These are phyloP conservation scores for Ctena decussata DNA, from an alignment of 2,888 invertebrate species.

Conservation along the genomic window DNA sequence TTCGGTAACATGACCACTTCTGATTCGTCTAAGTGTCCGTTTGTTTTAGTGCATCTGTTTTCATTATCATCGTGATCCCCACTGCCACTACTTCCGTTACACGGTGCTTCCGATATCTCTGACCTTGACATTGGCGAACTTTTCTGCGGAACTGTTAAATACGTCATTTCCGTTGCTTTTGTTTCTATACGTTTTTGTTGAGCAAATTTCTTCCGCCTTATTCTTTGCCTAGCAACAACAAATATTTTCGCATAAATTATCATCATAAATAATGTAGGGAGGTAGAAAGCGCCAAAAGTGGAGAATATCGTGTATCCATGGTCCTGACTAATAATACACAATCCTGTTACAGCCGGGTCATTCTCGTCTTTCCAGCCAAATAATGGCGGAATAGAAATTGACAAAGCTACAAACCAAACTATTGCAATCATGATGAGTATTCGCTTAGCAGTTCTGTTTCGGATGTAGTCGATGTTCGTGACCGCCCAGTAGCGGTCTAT, in stretches of 20 bases:
- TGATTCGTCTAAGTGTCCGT: slow-evolving; percentile 59
- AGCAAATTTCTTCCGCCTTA: slow-evolving; percentile 88
- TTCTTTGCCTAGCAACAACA: slow-evolving; percentile 95
- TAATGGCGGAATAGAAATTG: slow-evolving; percentile 97
- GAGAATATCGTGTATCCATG: slow-evolving; percentile 96
- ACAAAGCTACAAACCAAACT: slow-evolving; percentile 96
- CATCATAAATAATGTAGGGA: slow-evolving; percentile 97
- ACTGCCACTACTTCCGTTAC: slow-evolving; percentile 58
- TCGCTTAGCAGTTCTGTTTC: slow-evolving; percentile 93
- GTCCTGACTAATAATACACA: slow-evolving; percentile 97
- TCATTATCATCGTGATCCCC: slow-evolving; percentile 69
- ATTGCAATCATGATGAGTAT: slow-evolving; percentile 96
- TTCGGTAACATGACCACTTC: slow-evolving; percentile 62
- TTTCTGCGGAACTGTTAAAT: slow-evolving; percentile 54
- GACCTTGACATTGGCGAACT: slow-evolving; percentile 44
- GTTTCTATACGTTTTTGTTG: slow-evolving; percentile 49
- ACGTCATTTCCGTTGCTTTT: slow-evolving; percentile 58
- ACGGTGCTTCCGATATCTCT: slow-evolving; percentile 52
- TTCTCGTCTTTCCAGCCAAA: slow-evolving; percentile 88
- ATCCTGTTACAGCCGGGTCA: slow-evolving; percentile 84
- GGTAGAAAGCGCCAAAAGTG: slow-evolving; percentile 98
- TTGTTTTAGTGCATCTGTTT: slow-evolving; percentile 60
- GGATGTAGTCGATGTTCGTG: slow-evolving; percentile 98
- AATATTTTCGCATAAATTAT: slow-evolving; percentile 98
- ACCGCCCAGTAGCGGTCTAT: slow-evolving; percentile 99